These are phyloP conservation scores for Gonioctena quinquepunctata DNA, from an alignment of 1,140 invertebrate genomes.

Conservation along the genomic window DNA sequence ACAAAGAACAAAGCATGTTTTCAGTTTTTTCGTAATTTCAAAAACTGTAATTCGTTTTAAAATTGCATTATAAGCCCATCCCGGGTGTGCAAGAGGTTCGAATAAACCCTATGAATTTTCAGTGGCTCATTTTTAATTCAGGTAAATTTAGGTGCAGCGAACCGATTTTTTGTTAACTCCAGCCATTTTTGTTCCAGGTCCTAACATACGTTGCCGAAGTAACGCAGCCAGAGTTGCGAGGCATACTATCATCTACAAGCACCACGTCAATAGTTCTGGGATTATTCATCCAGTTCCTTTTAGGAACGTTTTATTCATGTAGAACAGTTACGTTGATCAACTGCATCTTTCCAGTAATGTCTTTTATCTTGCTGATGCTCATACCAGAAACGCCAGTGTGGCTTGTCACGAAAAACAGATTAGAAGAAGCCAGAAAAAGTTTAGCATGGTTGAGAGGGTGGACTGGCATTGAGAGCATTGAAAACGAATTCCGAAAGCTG, in stretches of 20 bases:
- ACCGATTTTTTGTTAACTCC: too few relatives aligned
- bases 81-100: too few relatives aligned
- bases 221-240: slow-evolving; percentile 74
- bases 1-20: too few relatives aligned
- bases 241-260: slow-evolving; percentile 72
- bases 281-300: slow-evolving; percentile 69
- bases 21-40: too few relatives aligned
- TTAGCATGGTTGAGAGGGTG: slow-evolving; percentile 71
- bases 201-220: slow-evolving; percentile 81
- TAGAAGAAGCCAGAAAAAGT: slow-evolving; percentile 63
- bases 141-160: too few relatives aligned
- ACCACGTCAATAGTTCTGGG: slow-evolving; percentile 74
- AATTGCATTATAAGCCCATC: too few relatives aligned
- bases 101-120: too few relatives aligned
- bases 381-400: slow-evolving; percentile 80
- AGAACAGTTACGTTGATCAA: slow-evolving; percentile 70
- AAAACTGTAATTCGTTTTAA: too few relatives aligned
- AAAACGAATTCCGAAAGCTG: slow-evolving; percentile 61
- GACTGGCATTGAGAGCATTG: slow-evolving; percentile 60
- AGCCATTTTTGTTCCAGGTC: slow-evolving; percentile 59
- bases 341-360: slow-evolving; percentile 66
- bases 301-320: slow-evolving; percentile 72
- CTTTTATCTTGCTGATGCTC: slow-evolving; percentile 66
- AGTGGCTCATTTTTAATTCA: too few relatives aligned
- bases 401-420: slow-evolving; percentile 66